Conservation (phyloP, 2,797 vertebrate species). For the Hydrocynus forskahlii region DNA sequence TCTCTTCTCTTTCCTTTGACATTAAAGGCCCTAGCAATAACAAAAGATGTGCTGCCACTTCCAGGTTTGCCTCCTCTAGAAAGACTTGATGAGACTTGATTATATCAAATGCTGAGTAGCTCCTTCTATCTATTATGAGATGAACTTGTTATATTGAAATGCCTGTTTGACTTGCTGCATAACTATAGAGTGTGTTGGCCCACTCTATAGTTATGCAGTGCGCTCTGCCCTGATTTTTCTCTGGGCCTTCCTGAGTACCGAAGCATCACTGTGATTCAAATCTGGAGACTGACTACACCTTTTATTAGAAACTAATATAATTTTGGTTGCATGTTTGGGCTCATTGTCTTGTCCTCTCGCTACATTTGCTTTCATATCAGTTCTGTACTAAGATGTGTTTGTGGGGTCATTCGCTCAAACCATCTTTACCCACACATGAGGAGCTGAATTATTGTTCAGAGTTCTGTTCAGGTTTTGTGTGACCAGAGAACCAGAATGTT, state of each 20-base stretch:
- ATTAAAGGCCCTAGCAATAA: constrained; percentile 7
- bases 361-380: too few relatives aligned
- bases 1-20: neutral
- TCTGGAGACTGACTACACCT: too few relatives aligned
- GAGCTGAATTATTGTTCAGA: too few relatives aligned
- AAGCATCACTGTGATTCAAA: too few relatives aligned
- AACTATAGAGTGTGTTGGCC: neutral
- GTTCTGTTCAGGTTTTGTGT: too few relatives aligned
- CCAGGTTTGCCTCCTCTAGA: constrained; percentile 1
- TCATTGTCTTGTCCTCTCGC: neutral
- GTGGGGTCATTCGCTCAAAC: too few relatives aligned
- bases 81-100: neutral
- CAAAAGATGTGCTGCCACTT: neutral
- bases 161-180: neutral
- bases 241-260: neutral
- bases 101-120: neutral
- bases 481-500: too few relatives aligned
- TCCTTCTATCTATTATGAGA: neutral
- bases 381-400: too few relatives aligned
- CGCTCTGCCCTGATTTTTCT: neutral
- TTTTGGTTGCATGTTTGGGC: too few relatives aligned
- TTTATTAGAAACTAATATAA: too few relatives aligned
- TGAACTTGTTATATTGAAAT: neutral
- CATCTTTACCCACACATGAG: too few relatives aligned
- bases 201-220: neutral